Evolutionary conservation across 2,797 vertebrate genomes (phyloP).

Genomic region (Cuculus canorus): DNA sequence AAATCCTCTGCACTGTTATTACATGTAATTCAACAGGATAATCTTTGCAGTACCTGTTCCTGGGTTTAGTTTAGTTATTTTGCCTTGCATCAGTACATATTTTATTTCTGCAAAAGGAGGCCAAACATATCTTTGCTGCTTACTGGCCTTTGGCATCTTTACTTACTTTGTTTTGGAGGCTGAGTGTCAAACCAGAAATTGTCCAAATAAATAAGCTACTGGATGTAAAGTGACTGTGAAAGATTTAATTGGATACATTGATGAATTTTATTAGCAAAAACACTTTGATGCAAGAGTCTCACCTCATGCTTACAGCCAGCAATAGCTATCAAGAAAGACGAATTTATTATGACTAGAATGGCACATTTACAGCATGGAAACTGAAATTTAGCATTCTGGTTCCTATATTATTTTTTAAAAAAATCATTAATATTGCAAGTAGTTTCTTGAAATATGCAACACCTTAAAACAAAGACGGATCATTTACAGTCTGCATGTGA

Average conservation of each 20-base stretch:
- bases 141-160: background rate
- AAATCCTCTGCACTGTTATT: background rate
- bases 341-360: background rate
- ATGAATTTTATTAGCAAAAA: slow-evolving; percentile 12
- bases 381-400: background rate
- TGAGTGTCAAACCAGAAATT: background rate
- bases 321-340: background rate
- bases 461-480: background rate
- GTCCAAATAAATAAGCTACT: background rate
- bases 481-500: background rate
- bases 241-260: background rate
- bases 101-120: background rate
- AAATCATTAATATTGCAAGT: background rate
- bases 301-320: background rate
- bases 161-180: background rate
- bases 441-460: slow-evolving; percentile 6
- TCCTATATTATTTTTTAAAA: background rate
- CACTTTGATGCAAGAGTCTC: background rate
- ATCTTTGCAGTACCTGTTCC: background rate
- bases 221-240: background rate
- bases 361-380: background rate
- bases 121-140: background rate
- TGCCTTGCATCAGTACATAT: background rate
- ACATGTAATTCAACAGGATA: background rate
- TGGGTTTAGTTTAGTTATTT: background rate